phyloP scores from a whole-genome alignment of 2,888 invertebrate species.

The Dryomyza anilis region DNA sequence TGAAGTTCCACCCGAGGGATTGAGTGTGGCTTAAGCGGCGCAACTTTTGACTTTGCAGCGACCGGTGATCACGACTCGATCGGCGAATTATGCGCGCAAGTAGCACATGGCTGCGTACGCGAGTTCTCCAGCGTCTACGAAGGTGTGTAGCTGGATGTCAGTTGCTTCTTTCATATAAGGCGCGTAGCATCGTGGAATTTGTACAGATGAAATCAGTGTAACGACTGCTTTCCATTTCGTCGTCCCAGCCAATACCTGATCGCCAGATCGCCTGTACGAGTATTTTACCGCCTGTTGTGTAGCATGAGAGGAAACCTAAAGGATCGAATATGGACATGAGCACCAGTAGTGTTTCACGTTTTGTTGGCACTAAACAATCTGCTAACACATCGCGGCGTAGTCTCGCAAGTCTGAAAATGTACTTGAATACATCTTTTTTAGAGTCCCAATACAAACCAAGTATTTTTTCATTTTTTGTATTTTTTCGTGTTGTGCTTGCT shows the following conservation, averaged over 20 bases:
- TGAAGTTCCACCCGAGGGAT: conserved; percentile 28
- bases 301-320: too few relatives aligned
- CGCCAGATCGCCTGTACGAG: conserved; percentile 4
- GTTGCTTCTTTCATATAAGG: too few relatives aligned
- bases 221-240: conserved; percentile 1
- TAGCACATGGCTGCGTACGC: neutral
- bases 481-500: too few relatives aligned
- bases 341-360: too few relatives aligned
- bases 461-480: too few relatives aligned
- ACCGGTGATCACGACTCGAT: neutral
- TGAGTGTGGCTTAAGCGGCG: neutral
- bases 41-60: neutral
- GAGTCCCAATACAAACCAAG: too few relatives aligned
- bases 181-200: conserved; percentile 6
- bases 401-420: too few relatives aligned
- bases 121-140: conserved; percentile 11
- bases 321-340: too few relatives aligned
- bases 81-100: neutral
- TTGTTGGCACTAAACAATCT: too few relatives aligned
- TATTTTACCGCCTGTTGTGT: neutral
- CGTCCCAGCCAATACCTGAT: conserved; percentile 14
- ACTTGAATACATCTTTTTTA: too few relatives aligned
- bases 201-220: conserved; percentile 19
- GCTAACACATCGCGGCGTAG: too few relatives aligned
- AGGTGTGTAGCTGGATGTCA: neutral